phyloP scores from a whole-genome alignment of 2,113 vertebrate species.

The Microtus ochrogaster region DNA sequence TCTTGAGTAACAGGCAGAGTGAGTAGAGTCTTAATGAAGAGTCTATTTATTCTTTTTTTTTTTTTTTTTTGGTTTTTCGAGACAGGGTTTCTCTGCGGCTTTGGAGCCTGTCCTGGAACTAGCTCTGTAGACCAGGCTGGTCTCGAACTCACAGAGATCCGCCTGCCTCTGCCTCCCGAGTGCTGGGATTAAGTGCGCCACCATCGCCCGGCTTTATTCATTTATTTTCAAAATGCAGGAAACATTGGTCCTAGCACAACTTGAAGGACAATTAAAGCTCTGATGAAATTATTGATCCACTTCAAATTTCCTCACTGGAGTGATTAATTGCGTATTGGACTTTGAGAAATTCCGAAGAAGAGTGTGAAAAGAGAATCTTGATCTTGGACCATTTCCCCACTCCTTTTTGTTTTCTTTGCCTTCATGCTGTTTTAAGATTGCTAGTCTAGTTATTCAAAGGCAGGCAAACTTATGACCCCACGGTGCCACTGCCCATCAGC shows the following conservation, averaged over 20 bases:
- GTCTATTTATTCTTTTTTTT: constrained; percentile 58
- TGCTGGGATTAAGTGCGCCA: too few relatives aligned
- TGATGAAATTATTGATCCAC: constrained; percentile 55
- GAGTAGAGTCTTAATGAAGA: constrained; percentile 15
- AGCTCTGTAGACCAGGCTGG: too few relatives aligned
- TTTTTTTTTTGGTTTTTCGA: too few relatives aligned
- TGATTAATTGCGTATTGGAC: constrained; percentile 54
- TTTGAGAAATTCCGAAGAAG: constrained; percentile 67
- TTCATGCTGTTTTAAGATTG: constrained; percentile 41
- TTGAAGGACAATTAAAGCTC: constrained; percentile 71
- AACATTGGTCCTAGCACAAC: constrained; percentile 18
- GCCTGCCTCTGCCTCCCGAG: too few relatives aligned
- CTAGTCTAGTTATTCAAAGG: constrained; percentile 36
- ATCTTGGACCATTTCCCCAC: not conserved
- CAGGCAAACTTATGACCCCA: constrained; percentile 58
- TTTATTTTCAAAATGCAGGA: constrained; percentile 58
- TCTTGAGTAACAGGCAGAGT: not conserved
- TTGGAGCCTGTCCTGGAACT: too few relatives aligned
- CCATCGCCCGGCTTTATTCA: too few relatives aligned
- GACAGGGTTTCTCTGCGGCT: too few relatives aligned
- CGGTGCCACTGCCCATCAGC: constrained; percentile 49
- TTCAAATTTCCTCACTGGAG: constrained; percentile 69
- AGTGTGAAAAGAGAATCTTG: constrained; percentile 59
- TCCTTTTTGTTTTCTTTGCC: not conserved
- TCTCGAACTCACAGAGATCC: too few relatives aligned